Evolutionary conservation across 2,113 vertebrate species (phyloP).

Genomic region (Psittacula cyanocephala): DNA sequence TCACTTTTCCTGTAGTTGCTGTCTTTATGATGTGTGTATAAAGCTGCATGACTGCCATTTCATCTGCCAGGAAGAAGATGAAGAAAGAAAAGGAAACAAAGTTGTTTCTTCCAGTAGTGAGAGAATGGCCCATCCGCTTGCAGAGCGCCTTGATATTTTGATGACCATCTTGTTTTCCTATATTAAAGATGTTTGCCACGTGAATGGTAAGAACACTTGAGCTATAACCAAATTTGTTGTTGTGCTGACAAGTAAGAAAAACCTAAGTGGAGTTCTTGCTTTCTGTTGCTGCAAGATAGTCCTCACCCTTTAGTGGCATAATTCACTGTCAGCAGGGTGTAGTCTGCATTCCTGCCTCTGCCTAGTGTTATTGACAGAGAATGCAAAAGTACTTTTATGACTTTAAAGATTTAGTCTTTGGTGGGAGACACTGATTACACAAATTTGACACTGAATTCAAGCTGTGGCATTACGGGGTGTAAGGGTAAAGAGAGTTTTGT

Average conservation of each 20-base stretch:
- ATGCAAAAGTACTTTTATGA: neutral
- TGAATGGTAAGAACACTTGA: constrained; percentile 78
- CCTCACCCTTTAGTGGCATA: neutral
- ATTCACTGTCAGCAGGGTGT: neutral
- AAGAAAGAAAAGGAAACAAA: constrained; percentile 46
- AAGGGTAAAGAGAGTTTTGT: neutral
- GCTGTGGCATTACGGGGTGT: neutral
- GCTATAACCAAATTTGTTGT: neutral
- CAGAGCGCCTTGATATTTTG: constrained; percentile 87
- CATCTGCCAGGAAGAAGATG: constrained; percentile 81
- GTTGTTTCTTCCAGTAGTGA: neutral
- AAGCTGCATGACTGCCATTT: neutral
- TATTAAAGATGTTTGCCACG: constrained; percentile 84
- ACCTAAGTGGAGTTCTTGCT: neutral
- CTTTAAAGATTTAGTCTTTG: neutral
- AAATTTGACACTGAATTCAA: neutral
- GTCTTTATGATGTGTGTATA: neutral
- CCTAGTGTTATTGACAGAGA: too few relatives aligned
- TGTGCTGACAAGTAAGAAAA: neutral
- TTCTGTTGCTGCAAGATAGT: neutral
- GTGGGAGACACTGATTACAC: neutral
- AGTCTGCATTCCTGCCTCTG: neutral
- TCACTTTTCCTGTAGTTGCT: neutral
- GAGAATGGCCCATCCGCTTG: constrained; percentile 85
- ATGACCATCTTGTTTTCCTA: constrained; percentile 86